Percentiles rank a stretch among this genome's conserved stretches.
Conservation (phyloP, 2,888 invertebrate species). For the Sisyra nigra region DNA sequence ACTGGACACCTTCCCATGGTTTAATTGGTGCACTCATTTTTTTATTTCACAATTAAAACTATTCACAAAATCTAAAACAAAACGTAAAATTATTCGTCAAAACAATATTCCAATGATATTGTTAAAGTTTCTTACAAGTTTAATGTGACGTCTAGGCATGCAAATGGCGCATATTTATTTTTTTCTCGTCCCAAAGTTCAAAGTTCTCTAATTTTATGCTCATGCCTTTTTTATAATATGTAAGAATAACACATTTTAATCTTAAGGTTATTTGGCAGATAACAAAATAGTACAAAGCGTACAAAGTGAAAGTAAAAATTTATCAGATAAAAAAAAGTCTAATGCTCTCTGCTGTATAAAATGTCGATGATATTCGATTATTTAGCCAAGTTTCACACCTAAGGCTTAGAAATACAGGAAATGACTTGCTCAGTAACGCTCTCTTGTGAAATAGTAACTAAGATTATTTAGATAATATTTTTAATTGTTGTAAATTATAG, state of each 20-base stretch:
- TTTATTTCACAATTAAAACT: not conserved
- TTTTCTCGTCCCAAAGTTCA: not conserved
- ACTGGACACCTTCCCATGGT: constrained; percentile 19
- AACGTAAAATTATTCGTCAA: not conserved
- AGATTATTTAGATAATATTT: no score
- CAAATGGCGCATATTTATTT: not conserved
- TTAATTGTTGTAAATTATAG: no score
- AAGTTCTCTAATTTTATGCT: not conserved
- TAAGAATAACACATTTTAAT: not conserved
- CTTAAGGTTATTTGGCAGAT: not conserved
- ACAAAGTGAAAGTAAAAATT: no score
- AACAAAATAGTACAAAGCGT: not conserved
- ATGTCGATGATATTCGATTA: no score
- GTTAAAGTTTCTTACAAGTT: not conserved
- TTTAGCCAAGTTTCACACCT: no score
- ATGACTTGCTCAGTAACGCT: no score
- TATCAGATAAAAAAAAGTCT: not conserved
- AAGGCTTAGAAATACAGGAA: no score
- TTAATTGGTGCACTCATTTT: constrained; percentile 22
- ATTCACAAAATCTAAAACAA: not conserved
- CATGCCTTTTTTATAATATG: not conserved
- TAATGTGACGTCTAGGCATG: not conserved
- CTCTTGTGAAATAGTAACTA: no score
- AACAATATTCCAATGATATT: not conserved
- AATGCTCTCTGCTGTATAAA: no score